Conservation (phyloP, 1,140 invertebrate genomes). For the Meteorus sp. region DNA sequence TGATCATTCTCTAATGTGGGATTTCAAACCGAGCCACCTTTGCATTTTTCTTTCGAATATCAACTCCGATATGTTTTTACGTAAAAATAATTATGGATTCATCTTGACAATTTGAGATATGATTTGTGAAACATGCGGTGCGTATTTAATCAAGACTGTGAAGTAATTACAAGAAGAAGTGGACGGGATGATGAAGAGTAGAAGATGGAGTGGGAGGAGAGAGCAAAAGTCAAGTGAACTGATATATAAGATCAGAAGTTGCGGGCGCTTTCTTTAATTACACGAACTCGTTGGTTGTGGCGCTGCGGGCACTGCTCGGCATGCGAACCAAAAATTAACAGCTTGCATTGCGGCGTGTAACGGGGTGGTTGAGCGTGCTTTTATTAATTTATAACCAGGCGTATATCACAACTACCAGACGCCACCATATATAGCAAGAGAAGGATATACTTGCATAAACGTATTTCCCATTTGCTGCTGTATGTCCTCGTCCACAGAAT, state of each 20-base stretch:
- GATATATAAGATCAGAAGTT: conserved; percentile 7
- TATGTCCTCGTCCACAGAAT: too few species aligned
- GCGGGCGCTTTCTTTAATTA: conserved; percentile 43
- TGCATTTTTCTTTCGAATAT: too few species aligned
- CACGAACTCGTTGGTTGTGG: conserved; percentile 33
- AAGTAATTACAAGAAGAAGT: conserved; percentile 18
- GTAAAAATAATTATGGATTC: too few species aligned
- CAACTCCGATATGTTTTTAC: too few species aligned
- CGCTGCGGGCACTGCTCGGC: not conserved
- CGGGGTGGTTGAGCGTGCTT: conserved; percentile 33
- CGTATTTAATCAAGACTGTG: conserved; percentile 21
- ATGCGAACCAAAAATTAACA: conserved; percentile 28
- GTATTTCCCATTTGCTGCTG: too few species aligned
- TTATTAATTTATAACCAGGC: conserved; percentile 50
- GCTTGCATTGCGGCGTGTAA: conserved; percentile 30
- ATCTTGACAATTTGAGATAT: not conserved
- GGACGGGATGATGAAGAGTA: conserved; percentile 4
- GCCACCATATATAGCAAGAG: conserved; percentile 11
- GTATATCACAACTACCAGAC: conserved; percentile 34
- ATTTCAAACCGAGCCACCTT: too few species aligned
- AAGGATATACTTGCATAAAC: too few species aligned
- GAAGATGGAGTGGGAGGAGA: not conserved
- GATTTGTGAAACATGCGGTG: not conserved
- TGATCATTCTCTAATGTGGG: too few species aligned
- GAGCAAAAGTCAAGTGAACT: not conserved